A percentile compares a stretch with the other conserved stretches of the same genome.
These are phyloP conservation scores for Dasyprocta punctata DNA, from an alignment of 2,113 vertebrate genomes.

Conservation along the genomic window DNA sequence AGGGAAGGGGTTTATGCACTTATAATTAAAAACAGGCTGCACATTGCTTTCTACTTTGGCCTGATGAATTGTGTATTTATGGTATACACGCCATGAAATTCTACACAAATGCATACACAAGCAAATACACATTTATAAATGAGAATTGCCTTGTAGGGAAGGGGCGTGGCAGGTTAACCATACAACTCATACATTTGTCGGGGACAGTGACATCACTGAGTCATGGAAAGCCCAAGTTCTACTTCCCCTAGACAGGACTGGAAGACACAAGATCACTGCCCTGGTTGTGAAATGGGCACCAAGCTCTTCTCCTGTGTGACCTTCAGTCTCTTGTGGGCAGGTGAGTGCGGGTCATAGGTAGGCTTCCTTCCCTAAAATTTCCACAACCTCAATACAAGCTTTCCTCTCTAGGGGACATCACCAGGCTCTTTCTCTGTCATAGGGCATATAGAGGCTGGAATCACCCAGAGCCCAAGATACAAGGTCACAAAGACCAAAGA, in stretches of 20 bases:
- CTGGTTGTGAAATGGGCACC: background rate
- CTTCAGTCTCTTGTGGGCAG: conserved; percentile 13
- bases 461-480: conserved; percentile 42
- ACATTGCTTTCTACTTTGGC: background rate
- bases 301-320: background rate
- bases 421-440: background rate
- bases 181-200: background rate
- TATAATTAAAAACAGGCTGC: background rate
- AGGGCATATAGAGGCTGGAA: background rate
- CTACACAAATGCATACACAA: background rate
- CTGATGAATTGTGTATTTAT: background rate
- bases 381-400: background rate
- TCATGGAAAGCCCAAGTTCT: background rate
- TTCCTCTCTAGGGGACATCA: background rate
- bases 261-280: fast-evolving
- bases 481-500: background rate
- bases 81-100: background rate
- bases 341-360: background rate
- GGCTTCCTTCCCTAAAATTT: no score
- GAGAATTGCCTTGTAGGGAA: background rate
- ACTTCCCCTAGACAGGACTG: no score
- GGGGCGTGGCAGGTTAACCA: no score
- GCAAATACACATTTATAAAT: background rate
- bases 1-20: background rate
- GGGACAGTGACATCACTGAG: background rate